A percentile compares a stretch with the other conserved stretches of the same genome.
These are phyloP conservation scores for Struthio camelus DNA, from an alignment of 2,113 vertebrate species.

Conservation along the genomic window DNA sequence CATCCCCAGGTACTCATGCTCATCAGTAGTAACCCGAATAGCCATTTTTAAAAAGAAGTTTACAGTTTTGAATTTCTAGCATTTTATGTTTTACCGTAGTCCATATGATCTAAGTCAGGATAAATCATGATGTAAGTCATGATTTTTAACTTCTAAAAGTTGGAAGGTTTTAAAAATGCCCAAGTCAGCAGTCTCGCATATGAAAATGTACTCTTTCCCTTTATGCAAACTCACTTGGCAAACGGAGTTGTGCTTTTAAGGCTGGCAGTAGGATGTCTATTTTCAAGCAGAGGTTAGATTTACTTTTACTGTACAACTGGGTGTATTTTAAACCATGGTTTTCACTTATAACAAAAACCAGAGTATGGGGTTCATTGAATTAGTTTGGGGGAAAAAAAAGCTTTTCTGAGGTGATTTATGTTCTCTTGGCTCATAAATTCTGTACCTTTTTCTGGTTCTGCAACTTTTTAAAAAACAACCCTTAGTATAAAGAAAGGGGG, in stretches of 20 bases:
- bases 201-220: neutral
- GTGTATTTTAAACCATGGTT: neutral
- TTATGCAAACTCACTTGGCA: neutral
- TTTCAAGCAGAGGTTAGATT: neutral
- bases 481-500: neutral
- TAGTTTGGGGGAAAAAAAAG: neutral
- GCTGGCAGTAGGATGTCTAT: neutral
- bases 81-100: neutral
- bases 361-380: neutral
- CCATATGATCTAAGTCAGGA: neutral
- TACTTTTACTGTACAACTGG: neutral
- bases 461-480: neutral
- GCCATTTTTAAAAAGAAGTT: neutral
- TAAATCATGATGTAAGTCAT: neutral
- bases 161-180: neutral
- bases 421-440: neutral
- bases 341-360: neutral
- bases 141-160: neutral
- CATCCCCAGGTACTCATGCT: neutral
- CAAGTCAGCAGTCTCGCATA: neutral
- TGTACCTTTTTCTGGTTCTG: neutral
- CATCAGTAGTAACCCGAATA: neutral
- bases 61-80: neutral
- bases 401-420: rapidly evolving
- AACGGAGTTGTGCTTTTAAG: neutral